Percentiles rank a stretch among this genome's conserved stretches.
phyloP scores from a whole-genome alignment of 2,113 vertebrate genomes.

The Coregonus clupeaformis region DNA sequence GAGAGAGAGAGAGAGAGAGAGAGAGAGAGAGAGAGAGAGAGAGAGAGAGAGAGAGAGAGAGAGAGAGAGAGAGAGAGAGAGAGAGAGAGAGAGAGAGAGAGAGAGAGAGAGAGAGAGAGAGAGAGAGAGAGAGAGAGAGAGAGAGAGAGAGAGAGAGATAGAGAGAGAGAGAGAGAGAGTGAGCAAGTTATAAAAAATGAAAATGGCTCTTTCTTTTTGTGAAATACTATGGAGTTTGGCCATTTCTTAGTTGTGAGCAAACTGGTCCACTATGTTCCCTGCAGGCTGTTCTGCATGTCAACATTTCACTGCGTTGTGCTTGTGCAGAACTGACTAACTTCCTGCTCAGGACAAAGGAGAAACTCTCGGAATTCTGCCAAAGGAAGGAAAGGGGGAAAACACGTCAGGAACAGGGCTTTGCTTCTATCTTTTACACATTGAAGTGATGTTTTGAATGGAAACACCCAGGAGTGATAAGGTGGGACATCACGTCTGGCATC shows the following conservation, averaged over 20 bases:
- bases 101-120: no score
- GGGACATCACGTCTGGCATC: conserved; percentile 70
- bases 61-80: no score
- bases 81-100: no score
- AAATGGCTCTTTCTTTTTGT: neutral
- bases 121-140: no score
- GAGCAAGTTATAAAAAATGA: neutral
- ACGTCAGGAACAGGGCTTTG: neutral
- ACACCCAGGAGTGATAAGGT: conserved; percentile 70
- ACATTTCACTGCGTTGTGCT: neutral
- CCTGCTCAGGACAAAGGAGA: conserved; percentile 53
- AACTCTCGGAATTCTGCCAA: conserved; percentile 48
- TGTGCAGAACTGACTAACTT: conserved; percentile 46
- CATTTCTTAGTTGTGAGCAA: neutral
- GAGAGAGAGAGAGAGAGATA: no score
- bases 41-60: no score
- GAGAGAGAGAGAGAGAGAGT: neutral
- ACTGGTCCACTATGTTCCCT: no score
- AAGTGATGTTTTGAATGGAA: conserved; percentile 63
- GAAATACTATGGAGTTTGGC: neutral
- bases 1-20: no score
- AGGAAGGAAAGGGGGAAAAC: conserved; percentile 55
- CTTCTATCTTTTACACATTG: conserved; percentile 51
- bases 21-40: no score
- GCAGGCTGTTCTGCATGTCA: no score